These are phyloP conservation scores for Pheosia gnoma DNA, from an alignment of 2,888 invertebrate genomes.

Conservation along the genomic window DNA sequence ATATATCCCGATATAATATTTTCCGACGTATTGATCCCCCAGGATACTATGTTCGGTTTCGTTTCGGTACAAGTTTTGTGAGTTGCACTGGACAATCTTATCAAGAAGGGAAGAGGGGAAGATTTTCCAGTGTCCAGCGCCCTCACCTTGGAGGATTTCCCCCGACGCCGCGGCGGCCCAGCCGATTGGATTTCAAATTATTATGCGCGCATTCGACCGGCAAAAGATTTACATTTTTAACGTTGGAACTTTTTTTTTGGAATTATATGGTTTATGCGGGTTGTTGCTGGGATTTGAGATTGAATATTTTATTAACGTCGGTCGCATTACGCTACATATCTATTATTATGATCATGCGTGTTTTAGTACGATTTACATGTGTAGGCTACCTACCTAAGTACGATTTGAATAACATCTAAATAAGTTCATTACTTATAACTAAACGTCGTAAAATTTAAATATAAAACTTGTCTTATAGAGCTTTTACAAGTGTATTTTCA, in stretches of 20 bases:
- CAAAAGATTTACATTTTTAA: constrained; percentile 63
- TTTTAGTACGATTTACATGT: constrained; percentile 38
- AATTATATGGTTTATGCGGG: constrained; percentile 47
- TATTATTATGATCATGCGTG: constrained; percentile 38
- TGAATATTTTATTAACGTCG: constrained; percentile 47
- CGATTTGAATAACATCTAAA: constrained; percentile 30
- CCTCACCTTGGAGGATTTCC: constrained; percentile 79
- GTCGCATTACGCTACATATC: constrained; percentile 31
- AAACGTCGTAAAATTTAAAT: constrained; percentile 13
- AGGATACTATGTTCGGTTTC: constrained; percentile 78
- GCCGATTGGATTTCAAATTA: constrained; percentile 78
- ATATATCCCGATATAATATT: constrained; percentile 80
- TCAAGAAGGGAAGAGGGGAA: constrained; percentile 71
- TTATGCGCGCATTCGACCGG: constrained; percentile 70
- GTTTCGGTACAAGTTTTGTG: constrained; percentile 79
- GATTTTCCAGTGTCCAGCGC: constrained; percentile 80
- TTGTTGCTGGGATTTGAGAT: constrained; percentile 43
- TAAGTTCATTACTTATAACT: constrained; percentile 23
- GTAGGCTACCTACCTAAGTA: constrained; percentile 18
- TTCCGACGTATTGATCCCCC: constrained; percentile 79
- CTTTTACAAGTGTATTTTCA: too few species aligned
- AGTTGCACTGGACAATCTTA: constrained; percentile 84
- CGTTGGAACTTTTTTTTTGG: constrained; percentile 34
- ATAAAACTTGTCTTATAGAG: too few species aligned
- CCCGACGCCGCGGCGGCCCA: constrained; percentile 59